These are phyloP conservation scores for Heteromyza rotundicornis DNA, from an alignment of 2,888 invertebrate genomes.

Conservation along the genomic window DNA sequence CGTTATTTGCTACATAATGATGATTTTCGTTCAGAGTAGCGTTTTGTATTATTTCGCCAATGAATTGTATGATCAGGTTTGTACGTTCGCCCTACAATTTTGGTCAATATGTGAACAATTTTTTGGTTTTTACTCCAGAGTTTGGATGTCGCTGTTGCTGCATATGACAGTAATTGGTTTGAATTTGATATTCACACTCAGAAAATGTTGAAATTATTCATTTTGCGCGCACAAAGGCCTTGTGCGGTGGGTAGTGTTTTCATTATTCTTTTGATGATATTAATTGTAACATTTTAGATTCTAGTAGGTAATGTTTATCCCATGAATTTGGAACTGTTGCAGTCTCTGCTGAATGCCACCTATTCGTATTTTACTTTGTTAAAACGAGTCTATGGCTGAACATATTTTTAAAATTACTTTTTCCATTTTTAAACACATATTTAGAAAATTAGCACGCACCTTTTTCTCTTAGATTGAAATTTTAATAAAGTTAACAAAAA, in stretches of 20 bases:
- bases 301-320: background rate
- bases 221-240: conserved; percentile 42
- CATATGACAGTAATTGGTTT: conserved; percentile 51
- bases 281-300: background rate
- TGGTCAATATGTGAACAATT: background rate
- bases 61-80: conserved; percentile 47
- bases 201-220: conserved; percentile 43
- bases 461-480: too few relatives aligned
- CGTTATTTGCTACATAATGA: conserved; percentile 44
- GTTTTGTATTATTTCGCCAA: conserved; percentile 51
- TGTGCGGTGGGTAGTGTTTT: conserved; percentile 10
- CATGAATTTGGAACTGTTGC: too few relatives aligned
- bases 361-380: too few relatives aligned
- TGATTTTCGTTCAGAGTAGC: conserved; percentile 50
- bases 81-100: background rate
- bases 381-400: too few relatives aligned
- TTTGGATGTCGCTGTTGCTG: conserved; percentile 43
- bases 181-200: conserved; percentile 45
- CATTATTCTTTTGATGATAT: too few relatives aligned
- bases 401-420: too few relatives aligned
- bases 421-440: too few relatives aligned
- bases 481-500: too few relatives aligned
- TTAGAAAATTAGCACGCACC: too few relatives aligned
- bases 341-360: too few relatives aligned
- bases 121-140: conserved; percentile 32